phyloP scores from a whole-genome alignment of 64 coral and sea anemone species.

The Dendronephthya gigantea region DNA sequence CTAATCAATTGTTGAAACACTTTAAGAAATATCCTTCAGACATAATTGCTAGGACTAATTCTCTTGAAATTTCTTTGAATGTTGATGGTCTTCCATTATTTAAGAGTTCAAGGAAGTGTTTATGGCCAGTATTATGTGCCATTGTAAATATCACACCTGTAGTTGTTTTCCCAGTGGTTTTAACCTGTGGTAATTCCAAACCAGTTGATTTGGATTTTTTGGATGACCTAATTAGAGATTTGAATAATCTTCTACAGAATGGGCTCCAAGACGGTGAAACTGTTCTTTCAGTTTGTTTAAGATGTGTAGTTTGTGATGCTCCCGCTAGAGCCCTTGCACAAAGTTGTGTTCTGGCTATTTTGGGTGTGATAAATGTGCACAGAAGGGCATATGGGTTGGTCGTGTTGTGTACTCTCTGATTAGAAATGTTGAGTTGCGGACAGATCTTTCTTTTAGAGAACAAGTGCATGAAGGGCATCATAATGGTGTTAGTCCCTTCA shows the following conservation, averaged over 20 bases:
- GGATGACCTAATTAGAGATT: neutral
- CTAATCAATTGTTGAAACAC: neutral
- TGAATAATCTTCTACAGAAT: neutral
- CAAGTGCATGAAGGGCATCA: neutral
- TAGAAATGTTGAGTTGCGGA: neutral
- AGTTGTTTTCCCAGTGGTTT: neutral
- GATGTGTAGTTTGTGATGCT: constrained; percentile 1
- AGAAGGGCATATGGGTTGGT: neutral
- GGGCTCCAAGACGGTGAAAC: neutral
- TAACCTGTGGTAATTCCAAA: neutral
- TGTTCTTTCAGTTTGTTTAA: neutral
- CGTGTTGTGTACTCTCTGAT: neutral
- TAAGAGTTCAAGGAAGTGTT: neutral
- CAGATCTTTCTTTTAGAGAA: neutral
- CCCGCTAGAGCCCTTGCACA: neutral
- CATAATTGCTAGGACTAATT: neutral
- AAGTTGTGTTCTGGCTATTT: neutral
- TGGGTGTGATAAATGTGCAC: neutral
- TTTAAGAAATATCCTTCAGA: neutral
- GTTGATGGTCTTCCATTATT: constrained; percentile 3
- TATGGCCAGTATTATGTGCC: constrained; percentile 9
- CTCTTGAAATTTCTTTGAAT: neutral
- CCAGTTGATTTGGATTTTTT: neutral
- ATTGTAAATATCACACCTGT: neutral
- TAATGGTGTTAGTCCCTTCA: neutral